Percentiles rank a stretch among this genome's conserved stretches.
Evolutionary conservation across 2,797 vertebrate species (phyloP).

Genomic region (Poeciliopsis turneri): DNA sequence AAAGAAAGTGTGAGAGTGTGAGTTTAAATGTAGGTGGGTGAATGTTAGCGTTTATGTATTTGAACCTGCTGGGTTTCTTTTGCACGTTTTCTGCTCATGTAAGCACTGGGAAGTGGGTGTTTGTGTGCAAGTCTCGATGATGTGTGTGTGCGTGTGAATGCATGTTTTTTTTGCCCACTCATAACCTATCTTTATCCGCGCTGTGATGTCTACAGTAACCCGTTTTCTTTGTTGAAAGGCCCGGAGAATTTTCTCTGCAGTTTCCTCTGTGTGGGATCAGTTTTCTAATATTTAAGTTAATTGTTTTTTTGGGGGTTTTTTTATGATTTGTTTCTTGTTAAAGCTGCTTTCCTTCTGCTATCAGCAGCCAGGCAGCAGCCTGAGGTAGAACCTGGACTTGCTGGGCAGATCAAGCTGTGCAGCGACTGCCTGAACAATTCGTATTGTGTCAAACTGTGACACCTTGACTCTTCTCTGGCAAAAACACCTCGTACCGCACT

Average conservation of each 20-base stretch:
- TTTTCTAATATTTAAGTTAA: not conserved
- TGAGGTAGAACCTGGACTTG: slow-evolving; percentile 34
- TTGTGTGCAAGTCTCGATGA: slow-evolving; percentile 7
- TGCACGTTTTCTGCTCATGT: slow-evolving; percentile 23
- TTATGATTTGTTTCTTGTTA: not conserved
- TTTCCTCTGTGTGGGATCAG: not conserved
- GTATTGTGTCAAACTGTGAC: slow-evolving; percentile 31
- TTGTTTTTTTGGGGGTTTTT: not conserved
- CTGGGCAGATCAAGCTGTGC: slow-evolving; percentile 32
- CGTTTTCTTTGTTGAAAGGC: slow-evolving; percentile 32
- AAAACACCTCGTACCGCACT: slow-evolving; percentile 2
- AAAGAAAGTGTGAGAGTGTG: slow-evolving; percentile 11
- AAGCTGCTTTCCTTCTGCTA: slow-evolving; percentile 1
- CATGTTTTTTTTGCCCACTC: slow-evolving; percentile 60
- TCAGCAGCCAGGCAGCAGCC: slow-evolving; percentile 26
- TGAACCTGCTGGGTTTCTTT: slow-evolving; percentile 26
- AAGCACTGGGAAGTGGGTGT: slow-evolving; percentile 28
- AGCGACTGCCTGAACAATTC: slow-evolving; percentile 23
- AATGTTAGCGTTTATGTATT: slow-evolving; percentile 39
- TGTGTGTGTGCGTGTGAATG: slow-evolving; percentile 27
- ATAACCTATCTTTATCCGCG: slow-evolving; percentile 64
- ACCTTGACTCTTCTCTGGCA: slow-evolving; percentile 22
- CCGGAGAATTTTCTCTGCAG: slow-evolving; percentile 13
- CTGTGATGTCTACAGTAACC: slow-evolving; percentile 37
- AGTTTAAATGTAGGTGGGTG: slow-evolving; percentile 33